These are phyloP conservation scores for Drosophila robusta DNA, from an alignment of 2,888 invertebrate species.

Conservation along the genomic window DNA sequence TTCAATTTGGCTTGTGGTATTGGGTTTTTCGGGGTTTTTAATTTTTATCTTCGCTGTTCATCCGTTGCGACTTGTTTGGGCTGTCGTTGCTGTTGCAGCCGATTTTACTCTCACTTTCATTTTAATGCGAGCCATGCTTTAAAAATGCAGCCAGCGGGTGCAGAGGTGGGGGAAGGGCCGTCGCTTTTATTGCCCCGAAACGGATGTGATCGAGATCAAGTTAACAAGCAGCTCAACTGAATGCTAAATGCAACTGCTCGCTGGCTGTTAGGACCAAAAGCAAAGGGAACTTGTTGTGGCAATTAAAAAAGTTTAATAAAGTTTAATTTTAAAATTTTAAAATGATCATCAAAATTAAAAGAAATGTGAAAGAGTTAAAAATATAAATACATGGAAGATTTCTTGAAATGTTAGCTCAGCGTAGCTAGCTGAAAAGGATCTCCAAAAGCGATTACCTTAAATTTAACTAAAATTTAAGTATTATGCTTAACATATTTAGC, in stretches of 20 bases:
- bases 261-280: no score
- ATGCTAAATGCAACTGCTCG: neutral
- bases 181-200: conserved; percentile 33
- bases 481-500: no score
- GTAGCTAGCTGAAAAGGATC: no score
- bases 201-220: conserved; percentile 41
- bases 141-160: conserved; percentile 7
- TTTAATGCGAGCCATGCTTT: conserved; percentile 34
- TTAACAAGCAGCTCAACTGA: neutral
- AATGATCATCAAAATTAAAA: no score
- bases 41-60: conserved; percentile 15
- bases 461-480: no score
- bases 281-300: neutral
- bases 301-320: neutral
- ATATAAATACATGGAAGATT: no score
- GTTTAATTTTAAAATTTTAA: no score
- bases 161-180: conserved; percentile 6
- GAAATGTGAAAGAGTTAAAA: no score
- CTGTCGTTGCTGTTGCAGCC: conserved; percentile 38
- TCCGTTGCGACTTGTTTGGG: conserved; percentile 37
- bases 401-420: no score
- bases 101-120: conserved; percentile 63
- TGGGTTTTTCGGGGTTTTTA: conserved; percentile 29
- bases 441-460: no score
- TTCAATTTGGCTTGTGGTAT: conserved; percentile 18